Percentiles rank a stretch among this genome's conserved stretches.
Evolutionary conservation across 2,113 vertebrate genomes (phyloP).

Genomic region (Delphinapterus leucas): DNA sequence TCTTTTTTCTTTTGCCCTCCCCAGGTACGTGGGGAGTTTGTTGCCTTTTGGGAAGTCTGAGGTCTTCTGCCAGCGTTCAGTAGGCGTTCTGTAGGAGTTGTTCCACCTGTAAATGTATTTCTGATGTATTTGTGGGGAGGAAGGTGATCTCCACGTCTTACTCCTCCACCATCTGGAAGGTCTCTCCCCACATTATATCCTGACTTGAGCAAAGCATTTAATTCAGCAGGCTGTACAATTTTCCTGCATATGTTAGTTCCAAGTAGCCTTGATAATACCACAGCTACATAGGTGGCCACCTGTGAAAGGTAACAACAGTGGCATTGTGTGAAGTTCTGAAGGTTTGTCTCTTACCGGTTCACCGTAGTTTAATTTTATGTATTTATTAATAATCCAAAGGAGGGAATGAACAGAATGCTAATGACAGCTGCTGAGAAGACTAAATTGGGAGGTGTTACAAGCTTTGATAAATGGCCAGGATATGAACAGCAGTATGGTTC

Average conservation of each 20-base stretch:
- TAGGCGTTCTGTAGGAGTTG: too few relatives aligned
- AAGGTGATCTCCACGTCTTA: too few relatives aligned
- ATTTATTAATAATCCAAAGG: conserved; percentile 38
- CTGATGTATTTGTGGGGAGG: too few relatives aligned
- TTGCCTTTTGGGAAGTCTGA: too few relatives aligned
- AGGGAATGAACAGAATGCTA: conserved; percentile 37
- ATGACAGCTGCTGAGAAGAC: conserved; percentile 9
- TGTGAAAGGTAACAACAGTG: neutral
- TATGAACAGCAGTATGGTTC: conserved; percentile 39
- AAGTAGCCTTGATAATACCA: neutral
- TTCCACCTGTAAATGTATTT: too few relatives aligned
- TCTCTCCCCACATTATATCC: neutral
- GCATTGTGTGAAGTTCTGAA: neutral
- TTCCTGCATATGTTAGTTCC: neutral
- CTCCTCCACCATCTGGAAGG: too few relatives aligned
- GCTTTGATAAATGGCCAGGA: conserved; percentile 47
- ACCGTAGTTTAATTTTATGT: conserved; percentile 10
- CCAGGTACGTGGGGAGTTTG: too few relatives aligned
- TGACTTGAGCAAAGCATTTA: neutral
- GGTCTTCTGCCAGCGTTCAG: too few relatives aligned
- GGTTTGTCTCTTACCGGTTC: neutral
- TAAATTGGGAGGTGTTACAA: conserved; percentile 39
- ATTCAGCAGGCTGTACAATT: neutral
- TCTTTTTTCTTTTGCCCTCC: too few relatives aligned
- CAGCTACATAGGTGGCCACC: neutral